Conservation (phyloP, 2,888 invertebrate species). For the Drosophila barbarae region DNA sequence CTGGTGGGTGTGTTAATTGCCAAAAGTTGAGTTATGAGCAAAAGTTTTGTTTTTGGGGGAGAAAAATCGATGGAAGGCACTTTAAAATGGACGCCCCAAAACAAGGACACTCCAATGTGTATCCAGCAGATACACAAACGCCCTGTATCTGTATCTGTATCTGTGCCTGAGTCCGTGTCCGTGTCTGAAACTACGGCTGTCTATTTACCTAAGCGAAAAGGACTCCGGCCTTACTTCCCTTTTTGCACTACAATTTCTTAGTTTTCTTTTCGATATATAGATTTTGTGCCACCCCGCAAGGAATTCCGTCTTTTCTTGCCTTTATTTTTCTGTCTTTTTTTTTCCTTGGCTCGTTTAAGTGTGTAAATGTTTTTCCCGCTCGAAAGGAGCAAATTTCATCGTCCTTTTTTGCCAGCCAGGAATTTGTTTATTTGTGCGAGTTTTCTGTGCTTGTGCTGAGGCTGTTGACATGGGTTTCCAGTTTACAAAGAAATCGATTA, state of each 20-base stretch:
- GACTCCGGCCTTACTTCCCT: conserved; percentile 20
- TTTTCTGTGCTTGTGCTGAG: conserved; percentile 35
- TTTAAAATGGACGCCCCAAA: conserved; percentile 33
- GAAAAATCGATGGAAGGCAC: conserved; percentile 49
- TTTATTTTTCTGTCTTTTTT: background rate
- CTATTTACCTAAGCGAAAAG: conserved; percentile 70
- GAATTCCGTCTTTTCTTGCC: conserved; percentile 30
- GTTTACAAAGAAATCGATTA: conserved; percentile 78
- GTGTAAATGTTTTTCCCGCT: conserved; percentile 71
- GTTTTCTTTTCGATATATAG: conserved; percentile 42
- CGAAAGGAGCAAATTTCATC: conserved; percentile 48
- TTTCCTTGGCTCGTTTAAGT: conserved; percentile 70
- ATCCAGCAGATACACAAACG: conserved; percentile 46
- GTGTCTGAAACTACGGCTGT: background rate
- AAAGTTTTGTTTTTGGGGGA: conserved; percentile 11
- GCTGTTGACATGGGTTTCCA: conserved; percentile 78
- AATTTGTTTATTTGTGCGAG: conserved; percentile 48
- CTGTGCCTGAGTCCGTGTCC: background rate
- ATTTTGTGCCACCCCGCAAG: conserved; percentile 46
- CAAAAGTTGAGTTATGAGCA: conserved; percentile 48
- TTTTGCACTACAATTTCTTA: conserved; percentile 47
- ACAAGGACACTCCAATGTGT: conserved; percentile 51
- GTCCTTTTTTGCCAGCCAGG: conserved; percentile 53
- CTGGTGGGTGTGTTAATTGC: conserved; percentile 59
- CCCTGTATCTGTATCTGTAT: conserved; percentile 1